Evolutionary conservation across 1,140 invertebrate species (phyloP), one percentile per base, ranked within the genome.

Genomic region (Bombus sylvicola): DNA sequence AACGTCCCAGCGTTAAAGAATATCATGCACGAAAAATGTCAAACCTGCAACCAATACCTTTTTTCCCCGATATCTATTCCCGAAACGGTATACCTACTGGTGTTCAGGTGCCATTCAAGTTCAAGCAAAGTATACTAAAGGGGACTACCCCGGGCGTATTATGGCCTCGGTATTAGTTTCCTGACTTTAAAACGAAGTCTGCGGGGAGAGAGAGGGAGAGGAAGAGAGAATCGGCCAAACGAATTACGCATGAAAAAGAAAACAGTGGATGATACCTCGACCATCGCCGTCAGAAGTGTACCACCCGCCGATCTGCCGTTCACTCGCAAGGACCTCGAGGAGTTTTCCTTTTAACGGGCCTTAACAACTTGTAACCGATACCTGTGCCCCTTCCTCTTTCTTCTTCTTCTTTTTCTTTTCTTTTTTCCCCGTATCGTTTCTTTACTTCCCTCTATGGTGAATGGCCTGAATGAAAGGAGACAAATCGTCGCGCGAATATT

Each of bases 341-440:
- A 85, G 76, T 59, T 88, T 93, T 88, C 83, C 81, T 87, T 83
- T 88, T 86, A 89, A 90, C 87, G 85, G 87, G 71, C 74, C 81
- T 92, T 89, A 91, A 92, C 88, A 92, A 88, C 88, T 92, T 90
- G 84, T 90, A 93, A 92, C 87, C 88, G 90, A 91, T 92, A 93
- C 87, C 89, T 92, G 86, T 57, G n/a, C 39, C 64, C 47, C 31
- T 43, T 18, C 34, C 8, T 76, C 31, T 43, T 15, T n/a, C 13
- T 47, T 1, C n/a, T 43, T 31, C 18, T 18, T 10, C 18, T 31
- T 25, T n/a, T 37, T 25, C 15, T 31, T 64, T 41, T 22, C 25
- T 25, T 31, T n/a, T 39, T 28, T 5, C 34, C 18, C 66, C n/a
- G 62, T 39, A n/a, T n/a, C 34, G 28, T 37, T 34, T 28, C 31